Base-by-base conservation (phyloP, 2,888 invertebrate genomes). In the Xestoiulus laeticollis region DNA sequence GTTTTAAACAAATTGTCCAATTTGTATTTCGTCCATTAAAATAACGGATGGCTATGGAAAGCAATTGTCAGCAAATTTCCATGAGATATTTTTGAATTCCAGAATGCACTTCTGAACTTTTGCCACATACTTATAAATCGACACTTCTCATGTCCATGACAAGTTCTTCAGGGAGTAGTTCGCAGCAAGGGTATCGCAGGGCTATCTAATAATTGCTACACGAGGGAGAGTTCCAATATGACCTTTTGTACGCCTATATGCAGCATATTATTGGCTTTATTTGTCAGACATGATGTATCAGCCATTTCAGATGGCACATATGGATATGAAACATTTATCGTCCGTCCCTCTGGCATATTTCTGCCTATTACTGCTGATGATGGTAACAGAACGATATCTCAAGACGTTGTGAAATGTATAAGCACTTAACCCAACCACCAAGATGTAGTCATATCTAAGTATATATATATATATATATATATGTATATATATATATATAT, bases 231-330 rank as follows among this genome's bases (percentile, higher is more conserved):
- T 26, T 68, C 68, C 68, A 68, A 68, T 68, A 68, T 68, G 68
- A 68, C 68, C n/a, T 68, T 68, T 68, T 68, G 68, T 26, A 68
- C n/a, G 68, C 68, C 26, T 12, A 68, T n/a, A n/a, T 68, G 68
- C 68, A 68, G 68, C 68, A 68, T n/a, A n/a, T 68, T 68, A 68
- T 68, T 68, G 68, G 68, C 68, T 10, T 68, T 68, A 68, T 68
- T 68, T 68, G 68, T 68, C 68, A 68, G 68, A 68, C 68, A 68
- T 68, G 68, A 68, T 68, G 68, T 68, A 68, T 68, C 68, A 68
- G 68, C 68, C 10, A 26, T 68, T 68, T 68, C 68, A 26, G 26
- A 12, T 26, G 68, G 68, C 68, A 68, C 68, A 68, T 26, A 26
- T 68, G 68, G 68, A 68, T 26, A 26, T 68, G 68, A 68, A 26